Evolutionary conservation across 2,888 invertebrate species (phyloP), one percentile per base, ranked within the genome.

Genomic region (Podabrus alpinus): DNA sequence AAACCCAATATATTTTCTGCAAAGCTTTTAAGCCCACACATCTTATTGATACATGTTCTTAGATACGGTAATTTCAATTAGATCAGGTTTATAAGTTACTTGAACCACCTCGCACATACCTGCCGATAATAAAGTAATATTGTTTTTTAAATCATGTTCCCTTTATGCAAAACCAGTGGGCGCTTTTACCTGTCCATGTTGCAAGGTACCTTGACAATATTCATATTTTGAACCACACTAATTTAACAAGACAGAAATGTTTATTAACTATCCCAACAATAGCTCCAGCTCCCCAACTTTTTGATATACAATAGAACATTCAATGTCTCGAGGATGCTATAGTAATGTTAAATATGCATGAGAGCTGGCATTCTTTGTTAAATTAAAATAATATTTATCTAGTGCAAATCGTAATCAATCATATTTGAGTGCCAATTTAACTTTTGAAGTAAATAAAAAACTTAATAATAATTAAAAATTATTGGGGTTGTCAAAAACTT

Each of bases 61-160:
- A 64, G 74, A 74, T 73, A 67, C 70, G 61, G 62, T 67, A 70
- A 62, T 70, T 74, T 74, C 74, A 74, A 74, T 70, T 74, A 74
- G 74, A 70, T 67, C 70, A 29, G 62, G 62, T 71, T 64, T 25
- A 66, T 69, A 70, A 73, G 60, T 66, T 73, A 70, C 66, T 60
- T 67, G 61, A 69, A 70, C 45, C 74, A 74, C 74, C 45, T 74
- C 70, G 68, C 74, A 45, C 45, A 70, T 74, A 68, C 70, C 71
- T 59, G 66, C n/a, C 62, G 25, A 59, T 74, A 74, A 70, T 67
- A 74, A 70, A 73, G 64, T 73, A 69, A 69, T 67, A 70, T 64
- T 71, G 29, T 68, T 74, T 74, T 68, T 64, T 71, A 71, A 45
- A 62, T 15, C 59, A 66, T 59, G 16, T 24, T 17, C 67, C 15